Percentiles rank a stretch among this genome's conserved stretches.
These are phyloP conservation scores for Pyrocephalus nanus DNA, from an alignment of 2,797 vertebrate genomes.

Conservation along the genomic window DNA sequence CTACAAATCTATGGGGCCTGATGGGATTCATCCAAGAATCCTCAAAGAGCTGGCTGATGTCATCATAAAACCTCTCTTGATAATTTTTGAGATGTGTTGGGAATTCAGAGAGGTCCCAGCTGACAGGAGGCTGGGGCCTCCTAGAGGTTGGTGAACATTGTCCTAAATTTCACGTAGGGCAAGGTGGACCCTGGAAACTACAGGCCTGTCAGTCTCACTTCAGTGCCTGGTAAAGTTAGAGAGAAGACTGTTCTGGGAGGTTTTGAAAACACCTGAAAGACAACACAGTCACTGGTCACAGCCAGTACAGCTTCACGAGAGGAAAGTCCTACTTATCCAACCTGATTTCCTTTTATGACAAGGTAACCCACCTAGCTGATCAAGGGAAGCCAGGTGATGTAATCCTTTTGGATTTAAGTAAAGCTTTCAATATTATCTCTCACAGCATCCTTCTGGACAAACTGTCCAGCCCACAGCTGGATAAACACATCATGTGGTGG, in stretches of 20 bases:
- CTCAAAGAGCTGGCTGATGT: neutral
- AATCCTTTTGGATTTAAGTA: neutral
- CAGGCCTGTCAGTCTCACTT: neutral
- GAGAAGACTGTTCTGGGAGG: neutral
- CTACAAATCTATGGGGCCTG: neutral
- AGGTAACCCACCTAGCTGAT: neutral
- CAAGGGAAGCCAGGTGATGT: neutral
- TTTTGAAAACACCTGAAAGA: neutral
- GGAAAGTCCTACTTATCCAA: neutral
- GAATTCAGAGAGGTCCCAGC: too few species aligned
- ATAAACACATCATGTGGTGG: neutral
- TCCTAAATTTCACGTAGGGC: too few species aligned
- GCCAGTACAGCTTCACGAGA: neutral
- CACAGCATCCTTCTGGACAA: neutral
- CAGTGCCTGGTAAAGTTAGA: neutral
- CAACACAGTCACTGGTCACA: neutral
- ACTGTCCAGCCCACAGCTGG: neutral
- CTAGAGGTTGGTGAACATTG: too few species aligned
- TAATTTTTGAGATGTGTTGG: too few species aligned
- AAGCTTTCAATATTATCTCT: neutral
- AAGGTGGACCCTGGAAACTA: neutral
- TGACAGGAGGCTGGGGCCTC: too few species aligned
- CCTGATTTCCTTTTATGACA: neutral
- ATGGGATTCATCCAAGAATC: neutral
- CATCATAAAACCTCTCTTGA: neutral